Evolutionary conservation across 2,797 vertebrate genomes (phyloP).

Genomic region (Sparidentex hasta): DNA sequence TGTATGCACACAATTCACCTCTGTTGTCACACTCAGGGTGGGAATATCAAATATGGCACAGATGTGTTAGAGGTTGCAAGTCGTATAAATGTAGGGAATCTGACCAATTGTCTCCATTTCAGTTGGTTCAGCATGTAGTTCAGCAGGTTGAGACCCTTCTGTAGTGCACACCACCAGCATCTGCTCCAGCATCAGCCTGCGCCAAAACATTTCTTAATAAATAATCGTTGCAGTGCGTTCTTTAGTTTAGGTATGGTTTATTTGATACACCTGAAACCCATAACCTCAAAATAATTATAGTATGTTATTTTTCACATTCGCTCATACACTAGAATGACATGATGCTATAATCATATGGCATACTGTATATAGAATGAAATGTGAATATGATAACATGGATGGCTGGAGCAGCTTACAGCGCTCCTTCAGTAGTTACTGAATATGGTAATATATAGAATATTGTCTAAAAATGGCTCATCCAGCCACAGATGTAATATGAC

Average conservation of each 20-base stretch:
- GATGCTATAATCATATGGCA: not conserved
- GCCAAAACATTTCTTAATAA: not conserved
- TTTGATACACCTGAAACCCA: not conserved
- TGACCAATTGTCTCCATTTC: too few species aligned
- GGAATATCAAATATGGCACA: too few species aligned
- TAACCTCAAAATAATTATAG: not conserved
- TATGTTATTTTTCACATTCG: not conserved
- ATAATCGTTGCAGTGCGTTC: too few species aligned
- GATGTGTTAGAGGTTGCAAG: too few species aligned
- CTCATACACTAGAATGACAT: not conserved
- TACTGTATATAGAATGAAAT: not conserved
- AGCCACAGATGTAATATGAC: not conserved
- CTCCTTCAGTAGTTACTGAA: not conserved
- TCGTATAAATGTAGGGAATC: too few species aligned
- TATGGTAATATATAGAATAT: too few species aligned
- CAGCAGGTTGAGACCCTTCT: conserved; percentile 1
- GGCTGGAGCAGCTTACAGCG: not conserved
- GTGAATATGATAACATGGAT: too few species aligned
- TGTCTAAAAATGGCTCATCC: not conserved
- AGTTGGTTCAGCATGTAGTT: not conserved
- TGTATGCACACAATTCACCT: too few species aligned
- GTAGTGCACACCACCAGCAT: not conserved
- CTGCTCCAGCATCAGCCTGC: not conserved
- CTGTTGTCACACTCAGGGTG: too few species aligned
- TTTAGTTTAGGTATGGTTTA: not conserved